Conservation (phyloP, 2,797 vertebrate genomes). For the Macropodus opercularis region DNA sequence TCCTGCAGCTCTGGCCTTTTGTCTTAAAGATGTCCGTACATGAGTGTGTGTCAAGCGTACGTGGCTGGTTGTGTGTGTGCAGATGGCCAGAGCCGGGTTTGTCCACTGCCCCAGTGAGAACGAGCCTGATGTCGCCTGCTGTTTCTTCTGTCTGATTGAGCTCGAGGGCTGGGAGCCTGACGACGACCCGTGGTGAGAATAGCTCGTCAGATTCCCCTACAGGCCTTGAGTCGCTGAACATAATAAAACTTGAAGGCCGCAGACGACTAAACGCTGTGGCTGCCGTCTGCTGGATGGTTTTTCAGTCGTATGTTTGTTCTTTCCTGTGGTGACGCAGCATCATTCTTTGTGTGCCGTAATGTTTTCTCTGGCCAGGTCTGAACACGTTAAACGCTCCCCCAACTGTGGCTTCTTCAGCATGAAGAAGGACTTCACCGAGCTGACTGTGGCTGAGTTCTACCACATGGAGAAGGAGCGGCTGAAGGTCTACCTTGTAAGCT, state of each 20-base stretch:
- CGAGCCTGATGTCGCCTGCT: constrained; percentile 83
- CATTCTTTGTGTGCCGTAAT: neutral
- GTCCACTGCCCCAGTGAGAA: constrained; percentile 82
- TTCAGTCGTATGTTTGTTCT: neutral
- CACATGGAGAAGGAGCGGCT: constrained; percentile 82
- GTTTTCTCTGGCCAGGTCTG: constrained; percentile 67
- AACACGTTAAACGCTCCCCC: constrained; percentile 78
- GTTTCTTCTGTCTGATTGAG: constrained; percentile 87
- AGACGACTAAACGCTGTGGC: too few relatives aligned
- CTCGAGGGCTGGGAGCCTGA: constrained; percentile 87
- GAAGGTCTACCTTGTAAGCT: constrained; percentile 80
- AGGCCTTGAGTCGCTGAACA: neutral
- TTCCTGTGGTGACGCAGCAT: neutral
- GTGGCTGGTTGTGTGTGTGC: too few relatives aligned
- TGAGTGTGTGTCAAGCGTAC: too few relatives aligned
- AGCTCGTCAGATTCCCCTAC: neutral
- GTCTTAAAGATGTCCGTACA: neutral
- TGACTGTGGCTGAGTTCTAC: constrained; percentile 82
- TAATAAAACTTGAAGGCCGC: too few relatives aligned
- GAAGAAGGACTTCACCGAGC: constrained; percentile 74
- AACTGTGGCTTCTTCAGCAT: constrained; percentile 82
- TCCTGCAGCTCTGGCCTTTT: neutral
- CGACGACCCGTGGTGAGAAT: constrained; percentile 82
- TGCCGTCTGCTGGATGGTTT: too few relatives aligned
- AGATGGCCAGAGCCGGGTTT: constrained; percentile 87